Conservation (phyloP, 2,888 invertebrate genomes). For the Ichneumoninae sp. region DNA sequence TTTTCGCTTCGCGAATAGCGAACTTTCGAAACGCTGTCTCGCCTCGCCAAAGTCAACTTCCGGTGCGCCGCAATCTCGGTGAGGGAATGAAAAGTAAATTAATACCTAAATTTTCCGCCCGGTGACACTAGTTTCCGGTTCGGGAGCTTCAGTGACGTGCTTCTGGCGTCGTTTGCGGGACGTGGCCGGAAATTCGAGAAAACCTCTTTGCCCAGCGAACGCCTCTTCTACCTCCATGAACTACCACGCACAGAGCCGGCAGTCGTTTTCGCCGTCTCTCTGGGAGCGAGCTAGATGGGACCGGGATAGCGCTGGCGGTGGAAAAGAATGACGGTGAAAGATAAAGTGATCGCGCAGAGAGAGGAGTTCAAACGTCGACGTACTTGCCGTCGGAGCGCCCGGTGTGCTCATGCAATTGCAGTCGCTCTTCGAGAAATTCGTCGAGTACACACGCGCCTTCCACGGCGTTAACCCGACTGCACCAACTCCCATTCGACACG, state of each 20-base stretch:
- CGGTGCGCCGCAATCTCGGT: neutral
- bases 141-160: slow-evolving; percentile 23
- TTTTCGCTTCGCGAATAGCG: neutral
- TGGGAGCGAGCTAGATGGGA: slow-evolving; percentile 17
- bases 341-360: slow-evolving; percentile 15
- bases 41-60: neutral
- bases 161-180: slow-evolving; percentile 45
- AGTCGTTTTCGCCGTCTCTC: slow-evolving; percentile 24
- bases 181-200: slow-evolving; percentile 60
- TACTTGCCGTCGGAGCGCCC: neutral
- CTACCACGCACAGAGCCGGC: neutral
- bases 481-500: slow-evolving; percentile 33
- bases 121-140: neutral
- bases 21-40: neutral
- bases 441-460: slow-evolving; percentile 39
- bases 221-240: neutral
- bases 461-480: slow-evolving; percentile 41
- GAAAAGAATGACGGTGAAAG: neutral
- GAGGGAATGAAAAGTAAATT: slow-evolving; percentile 2
- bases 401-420: slow-evolving; percentile 40
- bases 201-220: slow-evolving; percentile 34
- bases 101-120: slow-evolving; percentile 7
- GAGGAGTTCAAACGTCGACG: neutral
- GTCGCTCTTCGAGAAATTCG: slow-evolving; percentile 51
- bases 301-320: neutral